Percentiles rank a stretch among this genome's conserved stretches.
phyloP scores from a whole-genome alignment of 2,113 vertebrate species.

The Rostratula benghalensis region DNA sequence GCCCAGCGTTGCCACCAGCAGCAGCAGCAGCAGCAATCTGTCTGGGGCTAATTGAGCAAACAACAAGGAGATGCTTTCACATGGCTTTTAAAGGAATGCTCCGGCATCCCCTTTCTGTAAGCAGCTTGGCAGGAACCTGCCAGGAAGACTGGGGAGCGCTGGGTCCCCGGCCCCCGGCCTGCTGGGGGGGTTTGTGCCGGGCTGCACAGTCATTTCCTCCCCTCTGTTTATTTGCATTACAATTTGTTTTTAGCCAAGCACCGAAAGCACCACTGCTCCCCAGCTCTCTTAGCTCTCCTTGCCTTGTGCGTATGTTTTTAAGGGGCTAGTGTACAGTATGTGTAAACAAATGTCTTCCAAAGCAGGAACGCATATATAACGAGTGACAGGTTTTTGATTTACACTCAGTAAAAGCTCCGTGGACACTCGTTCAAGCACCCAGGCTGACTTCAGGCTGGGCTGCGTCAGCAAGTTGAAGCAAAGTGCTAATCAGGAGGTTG shows the following conservation, averaged over 20 bases:
- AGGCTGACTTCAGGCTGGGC: constrained; percentile 43
- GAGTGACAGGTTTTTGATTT: constrained; percentile 57
- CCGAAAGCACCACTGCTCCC: constrained; percentile 31
- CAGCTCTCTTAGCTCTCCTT: neutral
- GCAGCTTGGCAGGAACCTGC: constrained; percentile 59
- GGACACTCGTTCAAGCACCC: constrained; percentile 44
- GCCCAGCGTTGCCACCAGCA: constrained; percentile 68
- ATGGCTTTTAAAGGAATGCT: constrained; percentile 65
- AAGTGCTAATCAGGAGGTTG: constrained; percentile 62
- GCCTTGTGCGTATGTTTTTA: constrained; percentile 4
- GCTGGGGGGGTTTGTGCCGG: constrained; percentile 33
- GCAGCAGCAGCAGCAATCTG: constrained; percentile 77
- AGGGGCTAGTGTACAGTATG: constrained; percentile 34
- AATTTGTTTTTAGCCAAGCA: constrained; percentile 50
- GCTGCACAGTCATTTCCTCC: constrained; percentile 53
- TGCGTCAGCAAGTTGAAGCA: constrained; percentile 58
- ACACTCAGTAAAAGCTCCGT: neutral
- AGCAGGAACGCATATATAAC: constrained; percentile 40
- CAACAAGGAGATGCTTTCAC: constrained; percentile 76
- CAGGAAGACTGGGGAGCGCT: constrained; percentile 45
- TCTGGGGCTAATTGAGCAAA: constrained; percentile 75
- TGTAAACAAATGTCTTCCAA: constrained; percentile 53
- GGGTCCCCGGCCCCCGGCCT: constrained; percentile 24
- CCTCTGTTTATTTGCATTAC: constrained; percentile 59
- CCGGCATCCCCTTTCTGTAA: constrained; percentile 58